These are phyloP conservation scores for Trochalopteron elliotii DNA, from an alignment of 2,113 vertebrate genomes.

Conservation along the genomic window DNA sequence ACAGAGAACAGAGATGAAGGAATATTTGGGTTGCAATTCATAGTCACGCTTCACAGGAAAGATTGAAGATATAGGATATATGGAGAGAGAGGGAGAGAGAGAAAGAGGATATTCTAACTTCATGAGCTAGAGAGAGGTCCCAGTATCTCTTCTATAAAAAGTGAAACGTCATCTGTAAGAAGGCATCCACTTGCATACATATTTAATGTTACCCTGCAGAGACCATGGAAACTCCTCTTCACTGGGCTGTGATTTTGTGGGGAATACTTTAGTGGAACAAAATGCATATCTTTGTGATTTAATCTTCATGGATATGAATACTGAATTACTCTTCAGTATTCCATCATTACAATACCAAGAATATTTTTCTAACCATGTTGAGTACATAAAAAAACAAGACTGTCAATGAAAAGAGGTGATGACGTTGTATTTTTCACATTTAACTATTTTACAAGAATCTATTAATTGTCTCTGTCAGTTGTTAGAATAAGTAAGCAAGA, in stretches of 20 bases:
- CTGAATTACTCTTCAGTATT: background rate
- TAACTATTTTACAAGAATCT: constrained; percentile 40
- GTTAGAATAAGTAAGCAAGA: constrained; percentile 59
- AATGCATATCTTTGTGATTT: background rate
- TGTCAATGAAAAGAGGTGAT: background rate
- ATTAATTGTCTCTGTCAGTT: constrained; percentile 54
- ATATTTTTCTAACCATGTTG: background rate
- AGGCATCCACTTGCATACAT: background rate
- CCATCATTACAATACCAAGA: background rate
- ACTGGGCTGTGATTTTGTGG: background rate
- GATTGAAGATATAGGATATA: background rate
- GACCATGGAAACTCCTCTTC: background rate
- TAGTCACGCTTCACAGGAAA: background rate
- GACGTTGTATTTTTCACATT: background rate
- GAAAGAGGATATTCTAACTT: background rate
- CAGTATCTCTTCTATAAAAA: background rate
- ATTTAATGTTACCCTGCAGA: background rate
- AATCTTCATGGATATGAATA: background rate
- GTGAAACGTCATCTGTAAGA: background rate
- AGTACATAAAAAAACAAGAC: background rate
- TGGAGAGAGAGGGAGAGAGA: background rate
- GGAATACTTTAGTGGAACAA: background rate
- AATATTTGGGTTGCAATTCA: background rate
- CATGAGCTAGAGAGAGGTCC: background rate
- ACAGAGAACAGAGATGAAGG: background rate